Evolutionary conservation across 1,140 invertebrate species (phyloP), one percentile per base, ranked within the genome.

Genomic region (Pachypeltis micranthus): DNA sequence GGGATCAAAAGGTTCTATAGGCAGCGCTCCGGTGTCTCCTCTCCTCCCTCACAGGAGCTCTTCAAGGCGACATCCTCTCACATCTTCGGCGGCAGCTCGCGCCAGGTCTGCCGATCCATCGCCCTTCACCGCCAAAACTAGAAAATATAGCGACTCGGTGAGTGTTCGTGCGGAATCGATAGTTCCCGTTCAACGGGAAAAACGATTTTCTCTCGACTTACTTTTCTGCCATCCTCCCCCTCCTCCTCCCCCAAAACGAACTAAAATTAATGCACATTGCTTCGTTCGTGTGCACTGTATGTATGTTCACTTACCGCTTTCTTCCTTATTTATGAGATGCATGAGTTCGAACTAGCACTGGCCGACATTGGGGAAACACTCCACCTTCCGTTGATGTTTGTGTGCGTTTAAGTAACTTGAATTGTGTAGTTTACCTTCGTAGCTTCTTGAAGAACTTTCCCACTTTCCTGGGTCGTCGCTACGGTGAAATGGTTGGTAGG

Each of bases 31-130:
- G 24, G 77, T 79, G 7, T 81, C 81, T 65, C 80, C 81, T 23
- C 71, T 82, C 26, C 75, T 83, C 63, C 78, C 81, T 63, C 75
- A 72, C 72, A 79, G 82, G 73, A 82, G 80, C 66, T 81, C 78
- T 71, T 83, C 81, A 71, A 77, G 78, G 65, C 82, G 77, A 68
- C 73, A 28, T 72, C 66, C 76, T 75, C 61, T 73, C 72, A 61
- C 68, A 61, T 56, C 54, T 16, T n/a, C n/a, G n/a, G 54, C 54
- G 14, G 54, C 54, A 26, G 54, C 54, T 16, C 54, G 54, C 16
- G 54, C 54, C 21, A 56, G 54, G 25, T 56, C 54, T 24, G 54
- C 54, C 25, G 54, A 56, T 25, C 54, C 73, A 77, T n/a, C 63
- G 60, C 75, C 65, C 74, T 79, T 59, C 70, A 71, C 21, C 63